phyloP scores from a whole-genome alignment of 2,113 vertebrate species.

The Zosterops pallidus region DNA sequence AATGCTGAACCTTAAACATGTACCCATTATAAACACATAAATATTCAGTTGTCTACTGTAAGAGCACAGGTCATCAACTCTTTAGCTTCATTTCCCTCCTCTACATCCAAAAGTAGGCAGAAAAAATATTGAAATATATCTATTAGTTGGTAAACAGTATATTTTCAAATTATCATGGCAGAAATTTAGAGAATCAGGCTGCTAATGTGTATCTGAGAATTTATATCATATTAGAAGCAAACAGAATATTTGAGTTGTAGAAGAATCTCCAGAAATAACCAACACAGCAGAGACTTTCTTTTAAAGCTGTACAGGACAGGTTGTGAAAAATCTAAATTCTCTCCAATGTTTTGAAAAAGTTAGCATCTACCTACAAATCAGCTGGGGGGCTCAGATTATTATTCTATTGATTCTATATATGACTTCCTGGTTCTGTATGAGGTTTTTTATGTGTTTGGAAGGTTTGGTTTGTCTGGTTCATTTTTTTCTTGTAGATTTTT shows the following conservation, averaged over 20 bases:
- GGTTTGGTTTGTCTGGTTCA: neutral
- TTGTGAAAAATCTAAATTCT: neutral
- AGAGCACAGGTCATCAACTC: conserved; percentile 25
- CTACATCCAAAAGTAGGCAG: neutral
- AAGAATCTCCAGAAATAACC: neutral
- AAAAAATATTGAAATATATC: neutral
- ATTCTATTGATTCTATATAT: neutral
- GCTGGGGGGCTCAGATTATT: neutral
- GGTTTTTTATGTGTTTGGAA: neutral
- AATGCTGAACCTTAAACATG: neutral
- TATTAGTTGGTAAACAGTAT: neutral
- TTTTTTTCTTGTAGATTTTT: neutral
- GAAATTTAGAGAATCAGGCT: neutral
- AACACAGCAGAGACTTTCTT: neutral
- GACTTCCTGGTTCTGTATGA: neutral
- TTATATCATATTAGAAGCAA: neutral
- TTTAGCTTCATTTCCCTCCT: conserved; percentile 20
- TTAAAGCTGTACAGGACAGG: neutral
- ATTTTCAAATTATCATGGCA: neutral
- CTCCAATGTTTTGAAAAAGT: neutral
- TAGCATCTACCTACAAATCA: neutral
- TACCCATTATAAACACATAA: conserved; percentile 47
- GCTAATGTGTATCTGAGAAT: neutral
- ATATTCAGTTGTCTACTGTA: conserved; percentile 23
- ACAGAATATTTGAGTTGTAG: neutral